phyloP scores from a whole-genome alignment of 2,113 vertebrate species.

The Clarias gariepinus region DNA sequence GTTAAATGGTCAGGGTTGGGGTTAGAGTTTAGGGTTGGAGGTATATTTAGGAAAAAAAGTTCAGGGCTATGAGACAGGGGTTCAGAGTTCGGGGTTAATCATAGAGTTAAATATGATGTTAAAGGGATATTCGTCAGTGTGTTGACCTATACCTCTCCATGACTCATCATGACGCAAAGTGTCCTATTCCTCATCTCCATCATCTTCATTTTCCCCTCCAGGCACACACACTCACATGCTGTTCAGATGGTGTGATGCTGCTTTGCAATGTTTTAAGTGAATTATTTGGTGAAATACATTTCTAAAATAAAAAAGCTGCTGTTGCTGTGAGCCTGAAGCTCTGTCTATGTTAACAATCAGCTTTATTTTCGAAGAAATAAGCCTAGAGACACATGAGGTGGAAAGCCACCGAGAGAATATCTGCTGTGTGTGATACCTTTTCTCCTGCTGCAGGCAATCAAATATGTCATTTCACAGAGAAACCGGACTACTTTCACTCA shows the following conservation, averaged over 20 bases:
- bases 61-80: no score
- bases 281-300: background rate
- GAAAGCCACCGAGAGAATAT: background rate
- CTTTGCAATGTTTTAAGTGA: background rate
- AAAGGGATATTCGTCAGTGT: background rate
- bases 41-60: no score
- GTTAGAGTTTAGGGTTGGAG: no score
- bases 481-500: background rate
- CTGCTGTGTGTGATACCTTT: conserved; percentile 5
- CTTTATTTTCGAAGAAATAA: background rate
- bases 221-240: background rate
- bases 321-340: background rate
- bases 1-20: no score
- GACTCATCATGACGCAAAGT: background rate
- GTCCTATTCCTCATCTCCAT: background rate
- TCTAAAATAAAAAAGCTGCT: background rate
- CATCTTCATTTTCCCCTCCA: background rate
- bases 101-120: background rate
- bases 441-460: conserved; percentile 22
- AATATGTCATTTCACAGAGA: conserved; percentile 16
- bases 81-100: no score
- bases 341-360: background rate
- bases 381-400: background rate
- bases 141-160: background rate
- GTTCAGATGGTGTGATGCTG: background rate